Conservation (phyloP, 2,113 vertebrate species). For the Poicephalus gulielmi region DNA sequence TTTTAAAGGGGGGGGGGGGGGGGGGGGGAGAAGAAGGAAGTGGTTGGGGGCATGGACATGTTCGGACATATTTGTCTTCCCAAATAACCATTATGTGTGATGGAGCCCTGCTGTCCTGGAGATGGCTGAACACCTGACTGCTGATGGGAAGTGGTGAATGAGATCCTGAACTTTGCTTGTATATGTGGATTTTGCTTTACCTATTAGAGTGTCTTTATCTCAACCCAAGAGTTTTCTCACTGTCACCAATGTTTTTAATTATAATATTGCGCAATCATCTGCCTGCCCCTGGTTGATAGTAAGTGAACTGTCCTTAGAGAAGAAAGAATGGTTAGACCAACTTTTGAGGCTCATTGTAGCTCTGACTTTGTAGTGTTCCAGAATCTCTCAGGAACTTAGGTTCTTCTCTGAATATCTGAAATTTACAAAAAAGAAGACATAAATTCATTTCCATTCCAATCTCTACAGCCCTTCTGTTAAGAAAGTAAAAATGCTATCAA, state of each 20-base stretch:
- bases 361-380: background rate
- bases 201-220: background rate
- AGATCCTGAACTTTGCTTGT: background rate
- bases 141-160: background rate
- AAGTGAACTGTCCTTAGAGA: background rate
- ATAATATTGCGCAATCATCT: background rate
- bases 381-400: background rate
- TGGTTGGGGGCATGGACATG: too few species aligned
- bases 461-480: background rate
- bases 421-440: background rate
- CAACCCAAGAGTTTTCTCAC: background rate
- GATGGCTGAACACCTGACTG: background rate
- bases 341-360: background rate
- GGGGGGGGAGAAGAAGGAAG: too few species aligned
- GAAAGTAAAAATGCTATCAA: background rate
- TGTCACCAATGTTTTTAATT: background rate
- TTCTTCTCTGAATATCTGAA: background rate
- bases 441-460: background rate
- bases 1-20: too few species aligned
- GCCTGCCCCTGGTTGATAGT: background rate
- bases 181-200: background rate
- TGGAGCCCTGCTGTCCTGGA: too few species aligned
- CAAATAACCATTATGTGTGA: too few species aligned
- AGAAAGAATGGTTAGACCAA: background rate
- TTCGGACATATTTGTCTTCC: too few species aligned